Evolutionary conservation across 2,113 vertebrate genomes (phyloP).

Genomic region (Bucco capensis): DNA sequence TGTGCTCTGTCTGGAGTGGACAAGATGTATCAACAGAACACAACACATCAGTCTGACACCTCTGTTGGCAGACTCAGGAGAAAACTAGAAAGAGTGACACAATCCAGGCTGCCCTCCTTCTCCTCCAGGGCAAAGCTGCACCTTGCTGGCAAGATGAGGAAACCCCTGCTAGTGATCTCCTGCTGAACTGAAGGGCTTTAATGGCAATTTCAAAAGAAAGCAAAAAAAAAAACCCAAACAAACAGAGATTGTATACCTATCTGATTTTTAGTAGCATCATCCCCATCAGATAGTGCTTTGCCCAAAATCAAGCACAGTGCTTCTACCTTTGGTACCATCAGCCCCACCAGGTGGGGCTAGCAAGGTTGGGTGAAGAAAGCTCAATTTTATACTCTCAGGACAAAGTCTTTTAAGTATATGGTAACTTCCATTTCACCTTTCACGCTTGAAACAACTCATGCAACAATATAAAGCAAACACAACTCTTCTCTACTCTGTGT

Average conservation of each 20-base stretch:
- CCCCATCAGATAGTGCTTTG: neutral
- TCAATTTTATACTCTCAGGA: neutral
- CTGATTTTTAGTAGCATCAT: neutral
- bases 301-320: neutral
- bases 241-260: neutral
- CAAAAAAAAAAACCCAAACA: neutral
- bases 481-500: constrained; percentile 18
- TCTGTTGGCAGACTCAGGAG: neutral
- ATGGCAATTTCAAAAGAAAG: no score
- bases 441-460: neutral
- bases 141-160: neutral
- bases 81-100: neutral
- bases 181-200: neutral
- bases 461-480: neutral
- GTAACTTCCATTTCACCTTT: constrained; percentile 34
- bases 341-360: neutral
- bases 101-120: neutral
- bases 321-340: neutral
- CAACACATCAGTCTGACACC: neutral
- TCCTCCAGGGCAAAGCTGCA: neutral
- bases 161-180: neutral
- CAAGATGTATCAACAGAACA: neutral
- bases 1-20: neutral
- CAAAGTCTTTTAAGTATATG: neutral
- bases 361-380: neutral